Evolutionary conservation across 1,140 invertebrate genomes (phyloP).

Genomic region (Heliothis virescens): DNA sequence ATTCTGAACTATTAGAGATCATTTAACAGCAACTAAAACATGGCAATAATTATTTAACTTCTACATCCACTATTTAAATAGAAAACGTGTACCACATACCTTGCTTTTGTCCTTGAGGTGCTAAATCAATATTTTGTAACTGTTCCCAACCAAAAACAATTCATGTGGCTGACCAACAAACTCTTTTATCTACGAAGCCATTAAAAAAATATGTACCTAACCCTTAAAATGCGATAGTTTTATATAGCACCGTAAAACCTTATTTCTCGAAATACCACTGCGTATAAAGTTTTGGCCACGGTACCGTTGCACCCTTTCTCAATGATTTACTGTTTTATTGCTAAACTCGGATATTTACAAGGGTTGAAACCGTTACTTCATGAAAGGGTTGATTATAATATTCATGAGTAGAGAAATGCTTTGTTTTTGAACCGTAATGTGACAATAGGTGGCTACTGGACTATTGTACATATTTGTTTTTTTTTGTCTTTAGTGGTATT

Average conservation of each 20-base stretch:
- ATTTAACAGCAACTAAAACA: too few relatives aligned
- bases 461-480: conserved; percentile 6
- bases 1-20: too few relatives aligned
- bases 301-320: conserved; percentile 64
- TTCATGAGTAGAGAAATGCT: conserved; percentile 55
- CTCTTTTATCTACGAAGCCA: conserved; percentile 8
- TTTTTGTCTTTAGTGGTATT: conserved; percentile 3
- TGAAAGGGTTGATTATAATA: conserved; percentile 63
- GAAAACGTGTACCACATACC: too few relatives aligned
- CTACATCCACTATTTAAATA: too few relatives aligned
- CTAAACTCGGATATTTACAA: conserved; percentile 19
- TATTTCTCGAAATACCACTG: background rate
- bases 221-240: conserved; percentile 13
- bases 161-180: background rate
- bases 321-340: conserved; percentile 57
- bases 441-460: conserved; percentile 21
- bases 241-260: conserved; percentile 1
- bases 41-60: too few relatives aligned
- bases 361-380: conserved; percentile 49
- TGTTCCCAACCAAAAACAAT: too few relatives aligned
- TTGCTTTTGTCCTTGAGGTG: too few relatives aligned
- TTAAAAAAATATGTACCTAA: conserved; percentile 10
- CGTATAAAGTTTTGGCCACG: conserved; percentile 63
- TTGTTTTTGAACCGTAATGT: background rate
- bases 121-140: too few relatives aligned